Conservation (phyloP, 2,888 invertebrate genomes). For the Sussaba pulchella region DNA sequence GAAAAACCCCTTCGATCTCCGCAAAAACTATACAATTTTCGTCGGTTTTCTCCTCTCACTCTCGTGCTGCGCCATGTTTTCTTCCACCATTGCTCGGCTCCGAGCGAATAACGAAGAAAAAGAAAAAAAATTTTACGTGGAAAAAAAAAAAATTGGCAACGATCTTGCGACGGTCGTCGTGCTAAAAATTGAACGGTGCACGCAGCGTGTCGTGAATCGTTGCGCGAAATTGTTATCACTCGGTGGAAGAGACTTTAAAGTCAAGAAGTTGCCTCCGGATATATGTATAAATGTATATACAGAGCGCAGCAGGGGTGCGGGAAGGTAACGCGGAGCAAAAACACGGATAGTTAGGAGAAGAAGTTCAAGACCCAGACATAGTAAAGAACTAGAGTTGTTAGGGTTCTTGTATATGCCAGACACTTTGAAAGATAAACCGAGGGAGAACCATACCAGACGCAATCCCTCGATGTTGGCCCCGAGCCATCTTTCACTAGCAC, state of each 20-base stretch:
- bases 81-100: too few relatives aligned
- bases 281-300: too few relatives aligned
- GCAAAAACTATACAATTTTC: constrained; percentile 37
- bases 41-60: not conserved
- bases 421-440: constrained; percentile 48
- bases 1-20: not conserved
- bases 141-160: constrained; percentile 32
- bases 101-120: not conserved
- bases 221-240: constrained; percentile 60
- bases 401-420: constrained; percentile 24
- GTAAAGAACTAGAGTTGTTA: constrained; percentile 30
- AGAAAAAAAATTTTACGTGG: constrained; percentile 1
- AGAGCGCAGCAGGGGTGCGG: constrained; percentile 2
- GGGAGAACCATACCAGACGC: constrained; percentile 30
- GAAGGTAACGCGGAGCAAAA: constrained; percentile 35
- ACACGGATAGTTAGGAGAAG: constrained; percentile 59
- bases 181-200: constrained; percentile 49
- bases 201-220: constrained; percentile 21
- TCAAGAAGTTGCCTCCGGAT: constrained; percentile 49
- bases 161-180: constrained; percentile 9
- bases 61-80: not conserved
- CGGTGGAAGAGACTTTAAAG: constrained; percentile 44
- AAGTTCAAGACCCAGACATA: constrained; percentile 41
- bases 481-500: constrained; percentile 40
- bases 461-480: constrained; percentile 49